These are phyloP conservation scores for Ctenodactylus gundi DNA, from an alignment of 2,113 vertebrate species.

Conservation along the genomic window DNA sequence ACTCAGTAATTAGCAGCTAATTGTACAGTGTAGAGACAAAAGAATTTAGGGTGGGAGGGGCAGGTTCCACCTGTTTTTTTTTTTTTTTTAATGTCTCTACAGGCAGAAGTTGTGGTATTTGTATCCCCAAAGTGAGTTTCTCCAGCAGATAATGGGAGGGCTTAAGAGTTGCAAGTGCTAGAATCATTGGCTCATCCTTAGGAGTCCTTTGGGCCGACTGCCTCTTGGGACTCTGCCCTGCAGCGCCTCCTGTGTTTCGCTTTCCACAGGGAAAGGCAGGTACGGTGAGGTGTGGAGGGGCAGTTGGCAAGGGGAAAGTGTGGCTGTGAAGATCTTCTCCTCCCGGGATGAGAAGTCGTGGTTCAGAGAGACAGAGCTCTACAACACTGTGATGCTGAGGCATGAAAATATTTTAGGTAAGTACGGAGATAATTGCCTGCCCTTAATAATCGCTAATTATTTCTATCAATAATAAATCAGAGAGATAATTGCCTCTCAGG, in stretches of 20 bases:
- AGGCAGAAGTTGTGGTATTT: not conserved
- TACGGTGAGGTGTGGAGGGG: conserved; percentile 98
- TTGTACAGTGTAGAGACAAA: not conserved
- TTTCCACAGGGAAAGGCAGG: conserved; percentile 92
- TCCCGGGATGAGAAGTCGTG: conserved; percentile 99
- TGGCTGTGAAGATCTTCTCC: conserved; percentile 99
- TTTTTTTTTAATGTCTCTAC: not conserved
- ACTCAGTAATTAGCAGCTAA: not conserved
- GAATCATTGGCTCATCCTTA: not conserved
- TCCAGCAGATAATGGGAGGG: not conserved
- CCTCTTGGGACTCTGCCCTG: rapidly evolving
- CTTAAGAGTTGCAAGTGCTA: not conserved
- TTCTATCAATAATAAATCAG: no score
- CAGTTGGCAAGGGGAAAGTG: conserved; percentile 98
- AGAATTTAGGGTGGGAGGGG: not conserved
- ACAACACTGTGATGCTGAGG: conserved; percentile 97
- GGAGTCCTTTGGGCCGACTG: not conserved
- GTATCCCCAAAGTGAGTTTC: not conserved
- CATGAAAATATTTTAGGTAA: conserved; percentile 97
- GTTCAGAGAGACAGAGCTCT: conserved; percentile 99
- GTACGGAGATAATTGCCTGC: conserved; percentile 33
- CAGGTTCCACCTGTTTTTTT: not conserved
- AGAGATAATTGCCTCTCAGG: not conserved
- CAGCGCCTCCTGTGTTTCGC: not conserved
- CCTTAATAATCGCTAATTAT: no score